Evolutionary conservation across 2,888 invertebrate species (phyloP), one percentile per base, ranked within the genome.

Genomic region (Unio pictorum): DNA sequence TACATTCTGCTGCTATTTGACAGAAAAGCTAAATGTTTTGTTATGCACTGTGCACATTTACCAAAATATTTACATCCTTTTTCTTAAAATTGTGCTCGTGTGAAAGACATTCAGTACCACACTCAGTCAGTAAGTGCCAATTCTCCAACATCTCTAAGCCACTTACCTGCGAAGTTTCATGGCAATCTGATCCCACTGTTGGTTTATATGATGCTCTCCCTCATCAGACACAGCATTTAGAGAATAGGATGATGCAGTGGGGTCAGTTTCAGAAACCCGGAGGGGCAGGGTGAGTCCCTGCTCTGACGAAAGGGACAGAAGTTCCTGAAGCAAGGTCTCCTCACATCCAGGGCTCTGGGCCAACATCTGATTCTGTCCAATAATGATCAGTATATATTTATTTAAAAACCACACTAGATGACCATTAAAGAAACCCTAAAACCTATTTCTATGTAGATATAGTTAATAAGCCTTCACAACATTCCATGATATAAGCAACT

Each of bases 271-370:
- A 2, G 79, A 71, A 7, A 81, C 74, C 54, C 80, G 78, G 11
- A 85, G 71, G 1, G 89, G 89, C 61, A 89, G 76, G 30, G 83
- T 75, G n/a, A 89, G 73, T 3, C 89, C 89, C 65, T 88, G 86
- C n/a, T 81, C 77, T 3, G 88, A 86, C 23, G 86, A 84, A 17
- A 89, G 78, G 7, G 80, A 74, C 55, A 88, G 67, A 26, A 89
- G 76, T 64, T 86, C 85, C 62, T 87, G 81, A 18, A 89, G 75
- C 15, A 88, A 79, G 0, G 80, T 78, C 68, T 87, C 87, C 71
- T 89, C 89, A 81, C 84, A 79, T 2, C 87, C 89, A 26, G 86
- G 87, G 54, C 79, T 71, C 64, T 84, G 81, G 23, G 87, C 86
- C 68, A 88, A 63, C 57, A 71, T 78, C 59, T 73, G 66, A 54